Evolutionary conservation across 2,113 vertebrate species (phyloP).

Genomic region (Grammomys surdaster): DNA sequence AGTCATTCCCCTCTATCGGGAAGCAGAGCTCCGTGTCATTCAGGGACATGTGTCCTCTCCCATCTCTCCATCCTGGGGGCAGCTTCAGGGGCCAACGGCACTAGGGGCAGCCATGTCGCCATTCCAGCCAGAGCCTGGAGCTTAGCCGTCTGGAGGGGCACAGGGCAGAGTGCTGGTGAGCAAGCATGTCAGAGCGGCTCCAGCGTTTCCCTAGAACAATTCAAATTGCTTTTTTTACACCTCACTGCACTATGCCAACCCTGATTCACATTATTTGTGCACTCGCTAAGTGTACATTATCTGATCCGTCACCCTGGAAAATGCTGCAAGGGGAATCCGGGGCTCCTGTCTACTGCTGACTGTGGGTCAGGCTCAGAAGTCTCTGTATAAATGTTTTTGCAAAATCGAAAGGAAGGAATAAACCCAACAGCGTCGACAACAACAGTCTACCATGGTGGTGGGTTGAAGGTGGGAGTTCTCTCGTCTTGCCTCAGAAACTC

Average conservation of each 20-base stretch:
- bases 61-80: not conserved
- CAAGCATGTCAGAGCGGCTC: constrained; percentile 77
- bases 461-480: fast-evolving
- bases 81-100: not conserved
- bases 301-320: constrained; percentile 87
- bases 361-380: constrained; percentile 43
- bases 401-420: constrained; percentile 56
- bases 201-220: constrained; percentile 86
- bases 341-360: constrained; percentile 66
- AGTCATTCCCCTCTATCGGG: not conserved
- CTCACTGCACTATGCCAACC: constrained; percentile 88
- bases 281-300: constrained; percentile 87
- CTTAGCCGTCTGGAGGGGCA: constrained; percentile 58
- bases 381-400: not conserved
- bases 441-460: not conserved
- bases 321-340: constrained; percentile 75
- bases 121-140: constrained; percentile 52
- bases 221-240: constrained; percentile 90
- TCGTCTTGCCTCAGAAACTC: not conserved
- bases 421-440: not conserved
- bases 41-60: not conserved
- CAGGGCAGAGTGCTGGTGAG: constrained; percentile 70
- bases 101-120: not conserved
- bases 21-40: not conserved
- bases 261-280: constrained; percentile 88